phyloP scores from a whole-genome alignment of 2,113 vertebrate genomes.

The western clawed frog (Xenopus tropicalis) region UCB_Xtro_10.0 CM004443.2:72445001-72445500 shows the following conservation, averaged over 20 bases:
- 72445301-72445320: slow-evolving; percentile 36
- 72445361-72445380: slow-evolving; percentile 50
- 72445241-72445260: slow-evolving; percentile 48
- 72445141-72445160: no score
- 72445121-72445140: no score
- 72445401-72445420: slow-evolving; percentile 11
- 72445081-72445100: no score
- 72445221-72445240: slow-evolving; percentile 29
- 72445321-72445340: slow-evolving; percentile 49
- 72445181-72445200: background rate
- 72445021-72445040: no score
- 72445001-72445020: no score
- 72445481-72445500: background rate
- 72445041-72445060: no score
- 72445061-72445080: no score
- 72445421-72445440: slow-evolving; percentile 2
- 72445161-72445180: background rate
- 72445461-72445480: slow-evolving; percentile 6
- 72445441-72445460: slow-evolving; percentile 14
- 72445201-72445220: background rate
- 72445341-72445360: slow-evolving; percentile 50
- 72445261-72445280: slow-evolving; percentile 54
- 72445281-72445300: slow-evolving; percentile 41
- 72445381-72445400: slow-evolving; percentile 52
- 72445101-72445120: no score